Conservation (phyloP, 2,113 vertebrate genomes). For the Stigmatopora nigra region DNA sequence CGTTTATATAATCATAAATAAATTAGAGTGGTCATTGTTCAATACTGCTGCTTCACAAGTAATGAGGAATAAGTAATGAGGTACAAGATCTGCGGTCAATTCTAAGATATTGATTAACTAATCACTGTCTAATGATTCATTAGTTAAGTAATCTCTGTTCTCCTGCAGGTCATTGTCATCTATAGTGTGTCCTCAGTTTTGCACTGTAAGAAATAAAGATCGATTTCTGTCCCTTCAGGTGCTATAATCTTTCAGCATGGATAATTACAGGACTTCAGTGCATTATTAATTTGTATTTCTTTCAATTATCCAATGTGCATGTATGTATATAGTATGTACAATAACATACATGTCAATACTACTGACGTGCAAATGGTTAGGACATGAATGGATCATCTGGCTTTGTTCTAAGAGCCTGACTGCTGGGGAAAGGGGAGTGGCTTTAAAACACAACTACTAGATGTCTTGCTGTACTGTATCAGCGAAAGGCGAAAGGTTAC, state of each 20-base stretch:
- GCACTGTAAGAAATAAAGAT: background rate
- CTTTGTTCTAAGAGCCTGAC: conserved; percentile 38
- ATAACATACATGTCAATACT: conserved; percentile 18
- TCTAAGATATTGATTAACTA: conserved; percentile 2
- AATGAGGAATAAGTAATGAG: background rate
- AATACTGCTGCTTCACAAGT: background rate
- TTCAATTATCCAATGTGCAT: background rate
- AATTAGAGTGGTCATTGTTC: background rate
- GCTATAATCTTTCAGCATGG: background rate
- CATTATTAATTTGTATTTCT: background rate
- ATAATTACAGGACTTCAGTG: background rate
- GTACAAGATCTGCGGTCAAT: background rate
- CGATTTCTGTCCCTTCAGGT: background rate
- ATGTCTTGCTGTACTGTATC: conserved; percentile 48
- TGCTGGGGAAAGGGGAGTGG: conserved; percentile 40
- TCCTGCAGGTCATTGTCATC: background rate
- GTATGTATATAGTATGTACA: background rate
- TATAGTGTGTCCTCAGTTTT: background rate
- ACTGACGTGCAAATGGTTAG: conserved; percentile 55
- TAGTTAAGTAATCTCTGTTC: background rate
- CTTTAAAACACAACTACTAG: conserved; percentile 19
- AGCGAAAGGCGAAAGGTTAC: conserved; percentile 37
- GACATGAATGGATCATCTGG: conserved; percentile 61
- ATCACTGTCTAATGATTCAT: conserved; percentile 1
- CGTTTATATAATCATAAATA: background rate